Conservation (phyloP, 2,113 vertebrate genomes). For the Hoplias malabaricus region DNA sequence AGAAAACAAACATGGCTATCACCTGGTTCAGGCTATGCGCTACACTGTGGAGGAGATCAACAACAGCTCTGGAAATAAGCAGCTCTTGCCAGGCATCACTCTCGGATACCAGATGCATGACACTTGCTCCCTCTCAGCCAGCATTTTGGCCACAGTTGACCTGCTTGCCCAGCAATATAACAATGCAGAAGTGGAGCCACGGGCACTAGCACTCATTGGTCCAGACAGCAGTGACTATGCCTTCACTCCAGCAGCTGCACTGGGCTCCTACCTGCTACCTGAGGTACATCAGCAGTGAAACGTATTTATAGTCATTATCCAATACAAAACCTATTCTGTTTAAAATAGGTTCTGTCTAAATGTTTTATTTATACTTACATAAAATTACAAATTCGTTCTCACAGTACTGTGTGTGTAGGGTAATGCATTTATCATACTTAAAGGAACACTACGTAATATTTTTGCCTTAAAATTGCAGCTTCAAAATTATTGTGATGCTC, state of each 20-base stretch:
- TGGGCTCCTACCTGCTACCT: slow-evolving; percentile 76
- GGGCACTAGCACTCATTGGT: slow-evolving; percentile 74
- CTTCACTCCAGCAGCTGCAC: slow-evolving; percentile 66
- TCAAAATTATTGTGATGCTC: too few relatives aligned
- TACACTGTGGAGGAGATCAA: slow-evolving; percentile 83
- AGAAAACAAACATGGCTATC: slow-evolving; percentile 72
- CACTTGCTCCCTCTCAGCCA: slow-evolving; percentile 66
- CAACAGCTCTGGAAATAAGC: slow-evolving; percentile 55
- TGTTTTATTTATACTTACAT: too few relatives aligned
- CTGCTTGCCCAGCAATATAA: slow-evolving; percentile 64
- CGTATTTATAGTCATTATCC: too few relatives aligned
- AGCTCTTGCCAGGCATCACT: slow-evolving; percentile 74
- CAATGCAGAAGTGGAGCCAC: slow-evolving; percentile 5
- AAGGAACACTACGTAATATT: too few relatives aligned
- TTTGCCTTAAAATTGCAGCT: too few relatives aligned
- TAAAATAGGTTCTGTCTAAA: too few relatives aligned
- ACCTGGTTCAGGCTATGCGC: slow-evolving; percentile 79
- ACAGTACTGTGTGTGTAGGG: too few relatives aligned
- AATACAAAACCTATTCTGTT: too few relatives aligned
- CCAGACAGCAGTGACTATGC: slow-evolving; percentile 77
- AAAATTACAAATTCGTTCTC: too few relatives aligned
- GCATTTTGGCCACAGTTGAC: slow-evolving; percentile 72
- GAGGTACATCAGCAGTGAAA: slow-evolving; percentile 66
- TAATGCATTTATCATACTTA: too few relatives aligned
- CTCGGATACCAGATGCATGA: slow-evolving; percentile 82